phyloP scores from a whole-genome alignment of 2,888 invertebrate species.

The Sinhomidia bicolor region DNA sequence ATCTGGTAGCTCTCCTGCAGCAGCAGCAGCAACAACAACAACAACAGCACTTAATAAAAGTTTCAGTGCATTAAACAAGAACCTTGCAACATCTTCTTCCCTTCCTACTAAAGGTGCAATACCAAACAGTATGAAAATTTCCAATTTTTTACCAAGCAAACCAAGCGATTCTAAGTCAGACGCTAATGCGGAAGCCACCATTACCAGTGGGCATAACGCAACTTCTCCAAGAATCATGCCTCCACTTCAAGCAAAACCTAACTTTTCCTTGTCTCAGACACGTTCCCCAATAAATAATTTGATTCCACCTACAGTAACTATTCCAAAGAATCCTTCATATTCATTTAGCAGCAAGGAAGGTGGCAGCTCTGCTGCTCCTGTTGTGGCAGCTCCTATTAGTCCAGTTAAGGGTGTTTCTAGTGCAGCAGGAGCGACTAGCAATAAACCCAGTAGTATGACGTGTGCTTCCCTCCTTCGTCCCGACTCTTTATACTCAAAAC shows the following conservation, averaged over 20 bases:
- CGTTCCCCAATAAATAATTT: constrained; percentile 44
- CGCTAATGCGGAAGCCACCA: constrained; percentile 77
- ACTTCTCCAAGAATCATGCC: constrained; percentile 65
- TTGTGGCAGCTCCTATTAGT: constrained; percentile 36
- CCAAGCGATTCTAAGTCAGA: constrained; percentile 56
- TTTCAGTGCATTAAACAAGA: constrained; percentile 45
- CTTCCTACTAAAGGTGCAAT: constrained; percentile 74
- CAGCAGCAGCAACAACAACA: too few relatives aligned
- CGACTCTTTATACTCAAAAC: constrained; percentile 53
- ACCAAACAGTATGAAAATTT: constrained; percentile 79
- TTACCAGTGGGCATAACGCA: constrained; percentile 76
- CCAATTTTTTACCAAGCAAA: constrained; percentile 79
- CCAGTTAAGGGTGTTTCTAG: constrained; percentile 53
- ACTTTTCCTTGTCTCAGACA: constrained; percentile 71
- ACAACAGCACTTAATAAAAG: constrained; percentile 52
- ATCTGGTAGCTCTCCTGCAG: constrained; percentile 17
- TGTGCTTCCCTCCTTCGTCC: constrained; percentile 72
- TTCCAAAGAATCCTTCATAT: constrained; percentile 53
- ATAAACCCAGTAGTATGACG: constrained; percentile 67
- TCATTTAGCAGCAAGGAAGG: constrained; percentile 44
- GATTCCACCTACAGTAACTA: constrained; percentile 39
- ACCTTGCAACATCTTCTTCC: constrained; percentile 37
- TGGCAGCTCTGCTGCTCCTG: too few relatives aligned
- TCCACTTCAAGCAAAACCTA: constrained; percentile 69
- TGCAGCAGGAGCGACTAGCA: constrained; percentile 3